Evolutionary conservation across 2,797 vertebrate species (phyloP).

Genomic region (Aldrovandia affinis): DNA sequence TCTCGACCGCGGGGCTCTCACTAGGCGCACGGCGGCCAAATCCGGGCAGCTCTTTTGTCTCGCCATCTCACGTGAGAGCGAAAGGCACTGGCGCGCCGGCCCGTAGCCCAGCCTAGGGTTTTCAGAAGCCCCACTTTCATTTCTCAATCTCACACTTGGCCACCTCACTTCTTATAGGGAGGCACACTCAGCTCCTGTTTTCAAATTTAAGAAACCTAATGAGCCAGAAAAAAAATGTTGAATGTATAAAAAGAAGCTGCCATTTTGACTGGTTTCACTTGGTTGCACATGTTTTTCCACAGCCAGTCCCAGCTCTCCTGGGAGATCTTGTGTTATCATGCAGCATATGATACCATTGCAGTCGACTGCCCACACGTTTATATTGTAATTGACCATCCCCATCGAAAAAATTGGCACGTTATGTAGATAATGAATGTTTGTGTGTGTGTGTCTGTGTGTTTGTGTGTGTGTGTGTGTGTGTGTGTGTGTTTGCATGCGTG

Average conservation of each 20-base stretch:
- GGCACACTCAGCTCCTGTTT: neutral
- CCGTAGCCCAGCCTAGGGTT: neutral
- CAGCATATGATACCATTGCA: neutral
- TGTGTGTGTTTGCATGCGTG: neutral
- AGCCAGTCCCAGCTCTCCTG: neutral
- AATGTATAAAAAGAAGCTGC: slow-evolving; percentile 1
- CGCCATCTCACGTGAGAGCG: slow-evolving; percentile 48
- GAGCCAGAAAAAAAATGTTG: neutral
- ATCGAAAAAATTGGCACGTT: slow-evolving; percentile 1
- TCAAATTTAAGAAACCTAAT: neutral
- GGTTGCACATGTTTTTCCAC: neutral
- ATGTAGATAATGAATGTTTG: slow-evolving; percentile 1
- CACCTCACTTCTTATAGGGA: neutral
- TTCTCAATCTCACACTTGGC: neutral
- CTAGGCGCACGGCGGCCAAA: slow-evolving; percentile 51
- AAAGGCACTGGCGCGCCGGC: slow-evolving; percentile 45
- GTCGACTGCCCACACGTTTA: neutral
- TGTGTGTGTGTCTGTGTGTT: neutral
- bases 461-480: neutral
- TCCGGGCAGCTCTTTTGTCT: slow-evolving; percentile 53
- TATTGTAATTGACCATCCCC: neutral
- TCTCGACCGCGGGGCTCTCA: slow-evolving; percentile 49
- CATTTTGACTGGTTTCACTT: neutral
- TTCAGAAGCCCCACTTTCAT: slow-evolving; percentile 33
- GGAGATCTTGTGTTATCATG: neutral